A percentile compares a stretch with the other conserved stretches of the same genome.
Evolutionary conservation across 2,888 invertebrate species (phyloP).

Genomic region (Macrophya alboannulata): DNA sequence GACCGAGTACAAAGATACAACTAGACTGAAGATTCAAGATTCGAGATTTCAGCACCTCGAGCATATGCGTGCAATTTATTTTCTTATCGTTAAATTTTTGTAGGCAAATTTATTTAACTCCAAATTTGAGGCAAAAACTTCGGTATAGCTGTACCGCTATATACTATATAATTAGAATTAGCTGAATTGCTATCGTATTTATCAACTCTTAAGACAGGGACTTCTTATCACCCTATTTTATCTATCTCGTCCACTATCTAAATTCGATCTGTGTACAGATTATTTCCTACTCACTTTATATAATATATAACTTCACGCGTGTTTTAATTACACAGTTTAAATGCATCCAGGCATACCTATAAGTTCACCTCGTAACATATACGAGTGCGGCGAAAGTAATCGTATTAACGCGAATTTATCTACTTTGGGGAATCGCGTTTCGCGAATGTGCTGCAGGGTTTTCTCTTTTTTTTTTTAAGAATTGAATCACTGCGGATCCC

Average conservation of each 20-base stretch:
- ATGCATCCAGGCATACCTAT: not conserved
- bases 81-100: constrained; percentile 22
- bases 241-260: constrained; percentile 1
- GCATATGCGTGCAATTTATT: not conserved
- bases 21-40: not conserved
- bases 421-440: not conserved
- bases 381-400: not conserved
- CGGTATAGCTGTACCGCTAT: not conserved
- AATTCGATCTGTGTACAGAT: constrained; percentile 18
- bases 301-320: no score
- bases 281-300: not conserved
- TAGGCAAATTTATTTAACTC: constrained; percentile 20
- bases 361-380: not conserved
- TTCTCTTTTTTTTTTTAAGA: not conserved
- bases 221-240: not conserved
- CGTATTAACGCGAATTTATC: not conserved
- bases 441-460: not conserved
- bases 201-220: not conserved
- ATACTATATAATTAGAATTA: not conserved
- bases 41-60: constrained; percentile 23
- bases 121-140: no score
- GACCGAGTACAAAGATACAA: not conserved
- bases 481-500: no score
- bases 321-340: not conserved
- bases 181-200: constrained; percentile 1